Conservation (phyloP, 2,797 vertebrate genomes). For the Bryconaethiops microstoma region DNA sequence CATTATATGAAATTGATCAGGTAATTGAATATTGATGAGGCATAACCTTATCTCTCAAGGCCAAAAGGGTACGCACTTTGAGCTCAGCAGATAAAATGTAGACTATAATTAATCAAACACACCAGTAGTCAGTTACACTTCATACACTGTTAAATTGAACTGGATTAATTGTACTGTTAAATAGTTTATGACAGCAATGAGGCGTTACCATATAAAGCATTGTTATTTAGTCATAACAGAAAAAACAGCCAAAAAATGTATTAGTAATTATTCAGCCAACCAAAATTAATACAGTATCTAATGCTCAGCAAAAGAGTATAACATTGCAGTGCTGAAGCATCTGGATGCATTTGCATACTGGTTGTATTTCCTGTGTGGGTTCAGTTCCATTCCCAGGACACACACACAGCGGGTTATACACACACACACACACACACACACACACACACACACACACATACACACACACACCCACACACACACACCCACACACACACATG, state of each 20-base stretch:
- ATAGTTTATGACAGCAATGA: background rate
- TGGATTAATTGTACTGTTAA: background rate
- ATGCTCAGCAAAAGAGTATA: background rate
- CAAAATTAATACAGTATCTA: background rate
- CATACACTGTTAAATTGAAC: background rate
- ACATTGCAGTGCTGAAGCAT: background rate
- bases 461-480: background rate
- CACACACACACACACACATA: constrained; percentile 6
- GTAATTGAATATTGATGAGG: constrained; percentile 38
- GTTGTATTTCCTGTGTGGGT: constrained; percentile 15
- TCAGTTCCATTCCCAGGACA: constrained; percentile 30
- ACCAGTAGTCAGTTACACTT: background rate
- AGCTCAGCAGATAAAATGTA: background rate
- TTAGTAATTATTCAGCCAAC: background rate
- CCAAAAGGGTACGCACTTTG: background rate
- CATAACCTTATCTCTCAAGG: constrained; percentile 14
- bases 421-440: background rate
- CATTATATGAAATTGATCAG: constrained; percentile 38
- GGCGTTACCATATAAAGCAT: background rate
- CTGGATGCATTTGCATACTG: background rate
- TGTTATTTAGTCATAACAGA: background rate
- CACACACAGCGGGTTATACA: constrained; percentile 16
- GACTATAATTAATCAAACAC: constrained; percentile 1
- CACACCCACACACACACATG: background rate
- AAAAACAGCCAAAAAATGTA: background rate